Percentiles rank a stretch among this genome's conserved stretches.
Evolutionary conservation across 2,888 invertebrate genomes (phyloP).

Genomic region (Monochamus alternatus): DNA sequence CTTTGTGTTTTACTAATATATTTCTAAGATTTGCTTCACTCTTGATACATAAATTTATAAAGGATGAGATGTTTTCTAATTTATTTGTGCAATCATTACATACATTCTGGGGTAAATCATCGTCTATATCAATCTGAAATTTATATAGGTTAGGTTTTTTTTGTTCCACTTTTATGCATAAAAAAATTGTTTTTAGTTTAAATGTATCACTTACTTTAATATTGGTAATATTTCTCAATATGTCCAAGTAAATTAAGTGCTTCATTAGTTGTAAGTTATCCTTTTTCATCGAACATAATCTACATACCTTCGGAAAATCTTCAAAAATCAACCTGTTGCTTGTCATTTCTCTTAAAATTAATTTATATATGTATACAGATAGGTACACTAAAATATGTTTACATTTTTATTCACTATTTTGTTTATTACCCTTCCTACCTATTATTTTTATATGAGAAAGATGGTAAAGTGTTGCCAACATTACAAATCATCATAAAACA

Average conservation of each 20-base stretch:
- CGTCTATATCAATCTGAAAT: conserved; percentile 45
- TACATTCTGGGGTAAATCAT: conserved; percentile 47
- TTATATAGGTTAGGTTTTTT: neutral
- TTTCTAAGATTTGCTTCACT: conserved; percentile 43
- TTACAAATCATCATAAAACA: too few species aligned
- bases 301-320: conserved; percentile 24
- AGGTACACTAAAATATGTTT: too few species aligned
- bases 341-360: too few species aligned
- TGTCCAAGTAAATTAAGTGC: neutral
- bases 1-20: conserved; percentile 26
- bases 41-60: conserved; percentile 41
- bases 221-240: conserved; percentile 17
- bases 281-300: conserved; percentile 16
- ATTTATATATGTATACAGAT: too few species aligned
- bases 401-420: too few species aligned
- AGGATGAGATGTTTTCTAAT: conserved; percentile 40
- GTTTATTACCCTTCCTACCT: too few species aligned
- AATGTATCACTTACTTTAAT: conserved; percentile 7
- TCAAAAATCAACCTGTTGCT: neutral
- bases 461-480: too few species aligned
- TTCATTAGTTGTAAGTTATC: conserved; percentile 3
- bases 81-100: conserved; percentile 40
- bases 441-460: neutral
- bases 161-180: neutral
- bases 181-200: neutral